Evolutionary conservation across 1,140 invertebrate genomes (phyloP), one percentile per base, ranked within the genome.

Genomic region (Lamellibrachia luymesi): DNA sequence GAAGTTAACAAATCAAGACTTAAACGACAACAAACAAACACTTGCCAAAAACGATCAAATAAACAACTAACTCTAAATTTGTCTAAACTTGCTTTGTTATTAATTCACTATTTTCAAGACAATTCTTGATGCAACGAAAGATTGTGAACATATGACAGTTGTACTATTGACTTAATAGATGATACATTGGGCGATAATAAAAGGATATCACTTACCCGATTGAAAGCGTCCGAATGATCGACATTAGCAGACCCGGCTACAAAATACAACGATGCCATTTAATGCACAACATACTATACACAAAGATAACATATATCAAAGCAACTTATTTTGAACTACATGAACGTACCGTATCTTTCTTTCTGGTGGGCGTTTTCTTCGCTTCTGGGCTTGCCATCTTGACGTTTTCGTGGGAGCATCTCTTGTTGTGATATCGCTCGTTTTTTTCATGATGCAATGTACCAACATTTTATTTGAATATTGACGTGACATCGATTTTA

Each of bases 241-340:
- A 98, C 97, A 99, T 99, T 94, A 99, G 97, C 94, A 99, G 97
- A 92, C 98, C 98, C 96, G 98, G 98, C 98, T 98, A 96, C 93
- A 97, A 97, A 95, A 91, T 91, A 50, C 51, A 50, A 51, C 49
- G 91, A 91, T 49, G 51, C 10, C 49, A n/a, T 50, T 91, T 50
- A 50, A 91, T 91, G n/a, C 49, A 91, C 51, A 91, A 51, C 17
- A 51, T 91, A 50, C 8, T 91, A 49, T 13, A 91, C 27, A 91
- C 51, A 27, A 8, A 8, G 91, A 91, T 27, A 91, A 91, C 91
- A 8, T 91, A 80, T 91, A 51, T 91, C 10, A 91, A 91, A 91
- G 17, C 91, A 51, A 22, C n/a, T 50, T 91, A 4, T 50, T 13
- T 27, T 22, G 64, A 91, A 27, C 5, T 49, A 50, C 27, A 91